Base-by-base conservation (phyloP, 2,888 invertebrate species). In the Tryphoninae sp. region DNA sequence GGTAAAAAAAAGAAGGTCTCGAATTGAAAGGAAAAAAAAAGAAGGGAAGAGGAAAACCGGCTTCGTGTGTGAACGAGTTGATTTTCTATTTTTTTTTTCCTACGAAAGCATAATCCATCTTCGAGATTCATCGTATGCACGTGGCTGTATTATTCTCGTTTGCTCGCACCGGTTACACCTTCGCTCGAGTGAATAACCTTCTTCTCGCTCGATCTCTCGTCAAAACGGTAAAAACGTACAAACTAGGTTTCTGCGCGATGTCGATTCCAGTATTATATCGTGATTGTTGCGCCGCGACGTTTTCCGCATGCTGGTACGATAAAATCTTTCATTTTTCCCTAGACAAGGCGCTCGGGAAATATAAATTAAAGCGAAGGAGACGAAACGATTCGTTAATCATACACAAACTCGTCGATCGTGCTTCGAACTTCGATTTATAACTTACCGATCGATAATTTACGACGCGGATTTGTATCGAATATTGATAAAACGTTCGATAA, bases 121-220 rank as follows among this genome's bases (percentile, higher is more conserved):
- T 23, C 23, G 53, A 68, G 49, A 19, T 45, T 45, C 45, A 19
- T 58, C 26, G n/a, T 68, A 42, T 58, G 49, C 74, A 55, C 72
- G 53, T 51, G 49, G 19, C 42, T 58, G 49, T 22, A 45, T 74
- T 45, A 67, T 75, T 71, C 19, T 61, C 61, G 23, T 81, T 81
- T 81, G 69, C 75, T 71, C 81, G 61, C 71, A 45, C 59, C 49
- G 73, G 42, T 74, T 78, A 71, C 65, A 78, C 71, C 74, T 78
- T 78, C 65, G 49, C 81, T 75, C 77, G 78, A 80, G 83, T 83
- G 80, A 83, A 78, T 69, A 75, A 80, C 74, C 80, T 78, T 76
- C 58, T 23, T 51, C 68, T 42, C 76, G 61, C 64, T 72, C 51
- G 51, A 81, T 51, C 45, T 59, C 78, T 81, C 68, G 77, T 82